Evolutionary conservation across 2,113 vertebrate species (phyloP).

Genomic region (Furnarius figulus): DNA sequence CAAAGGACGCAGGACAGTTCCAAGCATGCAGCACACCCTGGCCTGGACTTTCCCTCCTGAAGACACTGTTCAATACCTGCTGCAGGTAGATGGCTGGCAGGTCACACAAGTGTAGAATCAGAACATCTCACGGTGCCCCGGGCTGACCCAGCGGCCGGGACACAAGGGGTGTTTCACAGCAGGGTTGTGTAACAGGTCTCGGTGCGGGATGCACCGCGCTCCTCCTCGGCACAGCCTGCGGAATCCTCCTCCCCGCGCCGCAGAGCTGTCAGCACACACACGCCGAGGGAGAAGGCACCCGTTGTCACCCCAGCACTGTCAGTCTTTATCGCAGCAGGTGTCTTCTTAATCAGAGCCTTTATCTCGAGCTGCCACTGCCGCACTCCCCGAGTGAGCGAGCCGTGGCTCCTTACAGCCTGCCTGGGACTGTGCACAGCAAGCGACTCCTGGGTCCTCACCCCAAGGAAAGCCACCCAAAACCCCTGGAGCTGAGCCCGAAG

Average conservation of each 20-base stretch:
- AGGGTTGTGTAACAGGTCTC: not conserved
- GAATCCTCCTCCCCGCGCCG: not conserved
- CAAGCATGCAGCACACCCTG: accelerated
- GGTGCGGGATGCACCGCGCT: not conserved
- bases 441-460: not conserved
- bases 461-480: not conserved
- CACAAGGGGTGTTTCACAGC: not conserved
- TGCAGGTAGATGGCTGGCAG: not conserved
- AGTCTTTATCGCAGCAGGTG: conserved; percentile 39
- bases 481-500: not conserved
- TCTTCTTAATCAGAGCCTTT: conserved; percentile 53
- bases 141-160: not conserved
- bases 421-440: not conserved
- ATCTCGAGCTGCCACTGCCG: not conserved
- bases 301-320: not conserved
- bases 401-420: not conserved
- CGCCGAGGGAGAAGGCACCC: not conserved
- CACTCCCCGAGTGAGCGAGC: not conserved
- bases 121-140: accelerated
- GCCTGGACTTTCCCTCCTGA: not conserved
- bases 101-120: accelerated
- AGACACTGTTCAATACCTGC: not conserved
- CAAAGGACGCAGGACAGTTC: accelerated
- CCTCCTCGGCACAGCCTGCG: not conserved
- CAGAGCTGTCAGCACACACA: not conserved